phyloP scores from a whole-genome alignment of 2,797 vertebrate species.

The Sciurus carolinensis region DNA sequence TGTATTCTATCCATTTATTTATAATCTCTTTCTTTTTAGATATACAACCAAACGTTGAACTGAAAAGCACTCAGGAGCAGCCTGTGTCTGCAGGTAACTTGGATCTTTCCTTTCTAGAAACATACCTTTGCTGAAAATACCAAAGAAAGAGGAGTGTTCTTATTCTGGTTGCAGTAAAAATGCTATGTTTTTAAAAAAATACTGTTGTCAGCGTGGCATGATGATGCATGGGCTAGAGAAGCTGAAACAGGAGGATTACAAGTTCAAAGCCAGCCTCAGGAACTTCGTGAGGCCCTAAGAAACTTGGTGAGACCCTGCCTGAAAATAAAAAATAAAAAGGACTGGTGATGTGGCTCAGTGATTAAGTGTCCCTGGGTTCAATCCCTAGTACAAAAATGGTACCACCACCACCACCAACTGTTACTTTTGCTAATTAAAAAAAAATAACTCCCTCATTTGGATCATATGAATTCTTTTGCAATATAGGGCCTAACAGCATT shows the following conservation, averaged over 20 bases:
- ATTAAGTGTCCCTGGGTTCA: too few species aligned
- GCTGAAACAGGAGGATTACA: too few species aligned
- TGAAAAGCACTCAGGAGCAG: slow-evolving; percentile 88
- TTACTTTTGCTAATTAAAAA: slow-evolving; percentile 45
- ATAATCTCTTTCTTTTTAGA: slow-evolving; percentile 85
- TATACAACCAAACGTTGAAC: slow-evolving; percentile 85
- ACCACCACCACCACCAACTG: too few species aligned
- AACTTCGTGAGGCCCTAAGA: too few species aligned
- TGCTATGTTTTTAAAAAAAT: neutral
- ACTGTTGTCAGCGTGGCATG: too few species aligned
- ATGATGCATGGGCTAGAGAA: too few species aligned
- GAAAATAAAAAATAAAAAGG: too few species aligned
- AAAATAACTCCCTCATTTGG: neutral
- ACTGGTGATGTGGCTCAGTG: too few species aligned
- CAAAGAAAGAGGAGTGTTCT: neutral
- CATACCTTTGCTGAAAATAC: neutral
- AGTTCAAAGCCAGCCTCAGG: too few species aligned
- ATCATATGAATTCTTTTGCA: slow-evolving; percentile 1
- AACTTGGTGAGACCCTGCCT: too few species aligned
- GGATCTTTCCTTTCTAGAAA: slow-evolving; percentile 28
- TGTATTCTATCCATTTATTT: slow-evolving; percentile 56
- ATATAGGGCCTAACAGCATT: neutral
- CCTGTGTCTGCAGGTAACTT: slow-evolving; percentile 86
- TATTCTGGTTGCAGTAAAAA: slow-evolving; percentile 29
- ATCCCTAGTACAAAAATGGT: too few species aligned